Evolutionary conservation across 2,888 invertebrate genomes (phyloP).

Genomic region (Pseudococcus longispinus): DNA sequence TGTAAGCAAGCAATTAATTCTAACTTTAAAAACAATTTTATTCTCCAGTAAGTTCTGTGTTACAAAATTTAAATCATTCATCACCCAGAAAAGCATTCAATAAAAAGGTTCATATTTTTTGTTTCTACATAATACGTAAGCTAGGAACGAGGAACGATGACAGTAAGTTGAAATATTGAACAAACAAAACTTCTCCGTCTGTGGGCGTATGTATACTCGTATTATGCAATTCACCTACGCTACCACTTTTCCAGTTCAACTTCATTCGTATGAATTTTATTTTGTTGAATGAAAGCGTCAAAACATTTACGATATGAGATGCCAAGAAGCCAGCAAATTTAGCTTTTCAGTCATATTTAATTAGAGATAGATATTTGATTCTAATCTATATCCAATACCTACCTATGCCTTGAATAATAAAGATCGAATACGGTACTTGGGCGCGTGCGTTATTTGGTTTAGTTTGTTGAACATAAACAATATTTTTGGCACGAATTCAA

Average conservation of each 20-base stretch:
- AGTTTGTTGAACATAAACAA: constrained; percentile 48
- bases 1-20: no score
- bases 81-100: neutral
- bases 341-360: neutral
- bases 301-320: neutral
- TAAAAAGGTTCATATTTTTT: neutral
- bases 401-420: neutral
- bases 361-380: neutral
- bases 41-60: neutral
- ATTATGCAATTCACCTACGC: neutral
- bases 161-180: neutral
- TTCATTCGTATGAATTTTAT: neutral
- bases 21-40: no score
- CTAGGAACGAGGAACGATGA: neutral
- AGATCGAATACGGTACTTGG: neutral
- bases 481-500: constrained; percentile 35
- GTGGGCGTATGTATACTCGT: neutral
- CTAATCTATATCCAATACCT: neutral
- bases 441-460: constrained; percentile 29
- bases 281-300: neutral
- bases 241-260: neutral
- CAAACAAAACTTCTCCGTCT: neutral
- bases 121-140: neutral
- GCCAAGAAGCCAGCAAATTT: neutral
- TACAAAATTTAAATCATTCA: neutral